Percentiles rank a stretch among this genome's conserved stretches.
Conservation (phyloP, 2,797 vertebrate genomes). For the Esox lucius region DNA sequence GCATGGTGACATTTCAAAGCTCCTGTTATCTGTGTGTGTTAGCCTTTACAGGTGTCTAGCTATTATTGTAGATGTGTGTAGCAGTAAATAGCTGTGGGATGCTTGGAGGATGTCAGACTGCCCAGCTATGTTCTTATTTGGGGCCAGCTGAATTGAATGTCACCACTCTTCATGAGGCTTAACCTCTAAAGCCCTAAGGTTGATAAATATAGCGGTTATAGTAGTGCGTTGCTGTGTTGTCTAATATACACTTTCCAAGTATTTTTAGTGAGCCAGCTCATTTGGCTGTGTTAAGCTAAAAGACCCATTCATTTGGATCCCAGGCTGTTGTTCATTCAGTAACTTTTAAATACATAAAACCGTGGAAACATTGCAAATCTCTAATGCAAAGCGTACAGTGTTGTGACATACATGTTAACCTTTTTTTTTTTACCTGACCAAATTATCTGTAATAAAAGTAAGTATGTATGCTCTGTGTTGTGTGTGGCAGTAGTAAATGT, state of each 20-base stretch:
- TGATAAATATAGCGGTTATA: conserved; percentile 61
- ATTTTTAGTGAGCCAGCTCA: too few species aligned
- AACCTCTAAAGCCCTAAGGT: conserved; percentile 46
- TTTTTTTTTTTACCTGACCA: too few species aligned
- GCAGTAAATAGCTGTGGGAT: conserved; percentile 10
- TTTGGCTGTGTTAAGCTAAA: too few species aligned
- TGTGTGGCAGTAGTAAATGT: too few species aligned
- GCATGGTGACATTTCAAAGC: neutral
- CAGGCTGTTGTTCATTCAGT: too few species aligned
- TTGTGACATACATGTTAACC: too few species aligned
- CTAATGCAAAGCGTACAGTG: too few species aligned
- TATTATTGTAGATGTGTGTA: neutral
- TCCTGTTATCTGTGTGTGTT: conserved; percentile 4
- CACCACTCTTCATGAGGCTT: conserved; percentile 50
- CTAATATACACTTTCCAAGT: conserved; percentile 24
- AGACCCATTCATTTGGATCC: too few species aligned
- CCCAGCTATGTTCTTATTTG: conserved; percentile 7
- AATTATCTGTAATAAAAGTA: too few species aligned
- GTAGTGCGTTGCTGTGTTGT: conserved; percentile 29
- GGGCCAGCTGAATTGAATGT: conserved; percentile 40
- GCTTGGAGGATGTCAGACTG: conserved; percentile 11
- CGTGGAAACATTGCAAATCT: too few species aligned
- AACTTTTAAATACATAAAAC: too few species aligned
- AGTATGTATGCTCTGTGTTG: too few species aligned
- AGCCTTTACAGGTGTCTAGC: conserved; percentile 27